Base-by-base conservation (phyloP, 53 echinoderm and acorn worm species). In the Astropecten irregularis region DNA sequence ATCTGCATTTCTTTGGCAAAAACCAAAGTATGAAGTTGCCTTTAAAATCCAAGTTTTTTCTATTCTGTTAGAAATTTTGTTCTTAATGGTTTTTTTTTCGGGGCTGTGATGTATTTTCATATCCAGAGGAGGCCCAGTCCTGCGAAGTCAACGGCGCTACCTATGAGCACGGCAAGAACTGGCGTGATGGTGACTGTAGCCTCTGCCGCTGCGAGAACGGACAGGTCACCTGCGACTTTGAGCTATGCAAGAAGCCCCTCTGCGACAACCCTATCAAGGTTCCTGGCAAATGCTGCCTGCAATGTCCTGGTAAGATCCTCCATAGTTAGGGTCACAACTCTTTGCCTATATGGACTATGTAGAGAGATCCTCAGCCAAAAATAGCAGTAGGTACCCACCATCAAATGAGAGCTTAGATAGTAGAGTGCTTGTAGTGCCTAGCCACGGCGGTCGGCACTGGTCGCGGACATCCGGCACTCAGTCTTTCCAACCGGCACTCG, bases 281-380 rank as follows among this genome's bases (percentile, higher is more conserved):
- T 19, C 77, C 81, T 21, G 90, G 90, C n/a, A 40, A 92, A 58
- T 95, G 95, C 61, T 95, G 95, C 49, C 71, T 64, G 29, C 71
- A 62, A 31, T 79, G 79, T 20, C 63, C 79, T 2, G 79, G 79
- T 79, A 29, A 79, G 79, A 14, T 35, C n/a, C n/a, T n/a, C n/a
- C n/a, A n/a, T n/a, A n/a, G n/a, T n/a, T n/a, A n/a, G n/a, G n/a
- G 23, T 23, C 8, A 0, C 3, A 57, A 6, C 23, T 0, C 9
- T 25, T 55, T 18, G 2, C 26, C 21, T 23, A 9, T 9, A 44
- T 44, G 7, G 46, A 44, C 7, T 9, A 44, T 9, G 46, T 44
- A 7, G n/a, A 9, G n/a, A 19, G 20, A 18, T 19, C n/a, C n/a
- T n/a, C n/a, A n/a, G n/a, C n/a, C n/a, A n/a, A n/a, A n/a, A n/a